Conservation (phyloP, 2,888 invertebrate species). For the Brachypterus glaber region DNA sequence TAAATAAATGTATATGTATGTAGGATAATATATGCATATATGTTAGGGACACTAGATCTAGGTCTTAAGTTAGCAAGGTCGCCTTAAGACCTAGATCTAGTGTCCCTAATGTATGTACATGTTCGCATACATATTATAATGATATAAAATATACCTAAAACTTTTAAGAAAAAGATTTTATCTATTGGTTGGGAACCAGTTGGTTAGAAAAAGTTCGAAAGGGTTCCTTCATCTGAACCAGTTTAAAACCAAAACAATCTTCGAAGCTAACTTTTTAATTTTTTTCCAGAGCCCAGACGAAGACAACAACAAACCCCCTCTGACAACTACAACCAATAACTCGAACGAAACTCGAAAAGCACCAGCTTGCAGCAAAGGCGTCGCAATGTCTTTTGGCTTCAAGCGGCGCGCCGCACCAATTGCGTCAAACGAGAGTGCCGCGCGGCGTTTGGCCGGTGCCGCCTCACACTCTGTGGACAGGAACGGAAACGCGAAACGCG, state of each 20-base stretch:
- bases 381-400: slow-evolving; percentile 79
- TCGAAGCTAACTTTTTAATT: too few relatives aligned
- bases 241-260: too few relatives aligned
- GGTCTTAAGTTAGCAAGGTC: too few relatives aligned
- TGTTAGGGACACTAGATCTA: too few relatives aligned
- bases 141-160: not conserved
- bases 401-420: slow-evolving; percentile 51
- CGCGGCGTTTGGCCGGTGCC: slow-evolving; percentile 40
- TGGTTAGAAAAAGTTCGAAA: too few relatives aligned
- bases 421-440: slow-evolving; percentile 30
- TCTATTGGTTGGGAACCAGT: too few relatives aligned
- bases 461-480: slow-evolving; percentile 39
- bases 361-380: slow-evolving; percentile 48
- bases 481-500: slow-evolving; percentile 21
- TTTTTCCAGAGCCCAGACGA: slow-evolving; percentile 25
- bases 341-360: slow-evolving; percentile 13
- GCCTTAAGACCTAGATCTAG: too few relatives aligned
- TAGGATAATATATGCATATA: slow-evolving; percentile 4
- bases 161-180: not conserved
- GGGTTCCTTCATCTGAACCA: too few relatives aligned
- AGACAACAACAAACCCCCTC: slow-evolving; percentile 21
- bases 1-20: slow-evolving; percentile 5
- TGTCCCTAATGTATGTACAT: slow-evolving; percentile 3
- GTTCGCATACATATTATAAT: not conserved
- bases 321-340: too few relatives aligned